Base-by-base conservation (phyloP, 2,797 vertebrate genomes). In the Poeciliopsis presidionis region DNA sequence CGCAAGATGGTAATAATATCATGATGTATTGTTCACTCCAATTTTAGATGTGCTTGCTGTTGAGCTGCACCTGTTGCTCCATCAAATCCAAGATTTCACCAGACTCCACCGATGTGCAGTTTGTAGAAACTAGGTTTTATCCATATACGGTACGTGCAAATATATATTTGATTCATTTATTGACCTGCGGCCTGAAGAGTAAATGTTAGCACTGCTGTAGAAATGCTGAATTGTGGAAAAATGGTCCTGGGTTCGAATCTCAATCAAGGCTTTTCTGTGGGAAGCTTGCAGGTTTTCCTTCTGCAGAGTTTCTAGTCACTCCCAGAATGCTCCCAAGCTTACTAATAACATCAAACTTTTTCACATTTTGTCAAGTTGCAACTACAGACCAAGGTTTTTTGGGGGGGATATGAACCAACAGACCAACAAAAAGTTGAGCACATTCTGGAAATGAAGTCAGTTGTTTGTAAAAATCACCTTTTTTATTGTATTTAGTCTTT, bases 1-100 rank as follows among this genome's bases (percentile, higher is more conserved):
- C 79, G 63, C 81, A 30, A 0, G 12, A 59, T 73, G 47, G 74
- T 83, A 61, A 86, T 82, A 69, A 80, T 86, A 84, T 90, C 85
- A 63, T 81, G 74, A 73, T 86, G 82, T 90, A 93, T 93, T 94
- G 92, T 94, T 90, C 72, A 79, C 80, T 92, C 90, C 92, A 89
- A 87, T 92, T 94, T 91, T 94, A 94, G 94, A 93, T 84, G 75
- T 75, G 81, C 70, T 75, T 74, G 82, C 85, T 82, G 81, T 78
- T 84, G 65, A 80, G 75, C 81, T 82, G 79, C 92, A 94, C 89
- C 91, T 94, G 92, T 93, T 82, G 84, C 87, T 79, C 80, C 63
- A 76, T 55, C n/a, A n/a, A 22, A 7, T 87, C 86, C 85, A 72
- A 87, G 72, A 82, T 84, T 77, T 47, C 79, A 73, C 75, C 49